Conservation (phyloP, 2,113 vertebrate species). For the Bothrops jararaca region DNA sequence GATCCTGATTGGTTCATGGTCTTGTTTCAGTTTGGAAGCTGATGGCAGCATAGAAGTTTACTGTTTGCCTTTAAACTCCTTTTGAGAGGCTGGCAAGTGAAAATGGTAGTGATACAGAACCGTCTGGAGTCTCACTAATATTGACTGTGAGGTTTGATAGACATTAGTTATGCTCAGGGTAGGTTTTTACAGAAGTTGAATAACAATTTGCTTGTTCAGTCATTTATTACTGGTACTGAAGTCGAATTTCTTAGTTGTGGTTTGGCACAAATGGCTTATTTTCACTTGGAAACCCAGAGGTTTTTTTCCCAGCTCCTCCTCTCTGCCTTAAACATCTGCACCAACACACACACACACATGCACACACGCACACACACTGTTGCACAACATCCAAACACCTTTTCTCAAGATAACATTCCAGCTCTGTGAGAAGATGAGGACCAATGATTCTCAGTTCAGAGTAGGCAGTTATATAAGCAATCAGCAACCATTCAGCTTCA, state of each 20-base stretch:
- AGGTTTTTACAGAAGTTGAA: neutral
- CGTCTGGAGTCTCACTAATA: neutral
- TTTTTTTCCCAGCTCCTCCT: neutral
- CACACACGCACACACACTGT: neutral
- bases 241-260: slow-evolving; percentile 1
- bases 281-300: neutral
- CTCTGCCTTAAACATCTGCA: neutral
- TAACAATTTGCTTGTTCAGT: neutral
- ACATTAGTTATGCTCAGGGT: neutral
- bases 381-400: neutral
- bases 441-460: neutral
- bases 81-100: neutral
- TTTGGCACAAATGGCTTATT: neutral
- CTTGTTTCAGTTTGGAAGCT: neutral
- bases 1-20: neutral
- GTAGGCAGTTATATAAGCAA: neutral
- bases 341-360: neutral
- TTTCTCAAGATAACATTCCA: neutral
- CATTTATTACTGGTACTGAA: neutral
- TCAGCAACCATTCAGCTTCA: neutral
- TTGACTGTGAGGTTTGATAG: neutral
- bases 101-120: neutral
- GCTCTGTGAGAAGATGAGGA: neutral
- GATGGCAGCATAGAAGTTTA: neutral
- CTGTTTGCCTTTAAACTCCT: neutral